These are phyloP conservation scores for Scophthalmus maximus DNA, from an alignment of 2,113 vertebrate genomes.

Conservation along the genomic window DNA sequence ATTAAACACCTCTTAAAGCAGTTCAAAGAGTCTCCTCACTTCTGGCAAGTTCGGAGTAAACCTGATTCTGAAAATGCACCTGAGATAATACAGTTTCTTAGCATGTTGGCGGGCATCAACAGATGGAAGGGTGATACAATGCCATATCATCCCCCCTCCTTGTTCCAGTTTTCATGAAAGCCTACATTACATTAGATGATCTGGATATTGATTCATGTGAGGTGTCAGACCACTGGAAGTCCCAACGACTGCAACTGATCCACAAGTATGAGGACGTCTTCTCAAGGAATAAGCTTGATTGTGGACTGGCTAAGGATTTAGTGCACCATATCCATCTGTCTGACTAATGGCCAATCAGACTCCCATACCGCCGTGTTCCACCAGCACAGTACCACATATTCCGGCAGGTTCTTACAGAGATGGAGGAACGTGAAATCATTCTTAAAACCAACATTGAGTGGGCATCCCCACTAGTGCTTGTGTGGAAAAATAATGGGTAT, in stretches of 20 bases:
- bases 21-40: neutral
- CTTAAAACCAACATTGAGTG: conserved; percentile 10
- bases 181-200: neutral
- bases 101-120: neutral
- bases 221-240: conserved; percentile 1
- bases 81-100: neutral
- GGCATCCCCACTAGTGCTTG: neutral
- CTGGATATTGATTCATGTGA: conserved; percentile 15
- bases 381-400: neutral
- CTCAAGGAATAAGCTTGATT: conserved; percentile 6
- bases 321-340: conserved; percentile 9
- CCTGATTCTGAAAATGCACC: neutral
- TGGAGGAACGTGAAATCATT: conserved; percentile 3
- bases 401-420: neutral
- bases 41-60: neutral
- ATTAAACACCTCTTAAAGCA: neutral
- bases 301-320: conserved; percentile 11
- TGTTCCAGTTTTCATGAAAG: too few relatives aligned
- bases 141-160: neutral
- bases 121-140: neutral
- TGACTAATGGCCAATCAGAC: conserved; percentile 3
- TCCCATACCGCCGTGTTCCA: neutral
- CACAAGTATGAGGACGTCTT: conserved; percentile 4
- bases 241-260: neutral
- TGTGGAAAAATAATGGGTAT: conserved; percentile 24